Conservation (phyloP, 2,797 vertebrate genomes). For the Hirundo rustica region DNA sequence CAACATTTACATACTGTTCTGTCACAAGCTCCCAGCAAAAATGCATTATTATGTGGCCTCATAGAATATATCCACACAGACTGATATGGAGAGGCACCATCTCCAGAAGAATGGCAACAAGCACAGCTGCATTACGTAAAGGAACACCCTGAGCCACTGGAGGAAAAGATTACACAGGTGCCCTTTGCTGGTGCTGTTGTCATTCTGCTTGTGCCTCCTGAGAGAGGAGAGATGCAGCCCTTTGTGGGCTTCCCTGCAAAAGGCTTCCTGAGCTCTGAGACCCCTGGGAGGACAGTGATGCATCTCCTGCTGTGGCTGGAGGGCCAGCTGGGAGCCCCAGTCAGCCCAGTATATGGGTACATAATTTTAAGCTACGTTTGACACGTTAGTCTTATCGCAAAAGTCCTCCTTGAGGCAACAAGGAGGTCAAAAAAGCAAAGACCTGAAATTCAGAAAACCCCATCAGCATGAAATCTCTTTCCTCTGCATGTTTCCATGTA, state of each 20-base stretch:
- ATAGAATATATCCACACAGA: not conserved
- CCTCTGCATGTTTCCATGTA: not conserved
- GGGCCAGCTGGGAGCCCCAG: not conserved
- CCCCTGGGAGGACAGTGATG: not conserved
- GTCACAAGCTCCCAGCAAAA: not conserved
- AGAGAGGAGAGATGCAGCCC: not conserved
- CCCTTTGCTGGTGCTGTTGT: not conserved
- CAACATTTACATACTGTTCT: not conserved
- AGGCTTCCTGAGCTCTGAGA: not conserved
- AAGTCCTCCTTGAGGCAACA: not conserved
- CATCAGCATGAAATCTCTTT: not conserved
- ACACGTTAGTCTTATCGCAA: not conserved
- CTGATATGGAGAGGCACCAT: not conserved
- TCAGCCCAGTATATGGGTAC: accelerated
- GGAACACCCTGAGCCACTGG: not conserved
- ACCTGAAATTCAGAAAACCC: not conserved
- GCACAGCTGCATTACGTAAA: not conserved
- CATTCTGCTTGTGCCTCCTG: not conserved
- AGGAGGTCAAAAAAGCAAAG: not conserved
- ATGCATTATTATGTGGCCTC: not conserved
- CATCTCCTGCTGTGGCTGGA: not conserved
- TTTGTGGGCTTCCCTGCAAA: not conserved
- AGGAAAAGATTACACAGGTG: not conserved
- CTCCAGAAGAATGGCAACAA: not conserved
- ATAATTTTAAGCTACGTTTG: not conserved